Evolutionary conservation across 2,113 vertebrate species (phyloP).

Genomic region (Leptocoma aspasia): DNA sequence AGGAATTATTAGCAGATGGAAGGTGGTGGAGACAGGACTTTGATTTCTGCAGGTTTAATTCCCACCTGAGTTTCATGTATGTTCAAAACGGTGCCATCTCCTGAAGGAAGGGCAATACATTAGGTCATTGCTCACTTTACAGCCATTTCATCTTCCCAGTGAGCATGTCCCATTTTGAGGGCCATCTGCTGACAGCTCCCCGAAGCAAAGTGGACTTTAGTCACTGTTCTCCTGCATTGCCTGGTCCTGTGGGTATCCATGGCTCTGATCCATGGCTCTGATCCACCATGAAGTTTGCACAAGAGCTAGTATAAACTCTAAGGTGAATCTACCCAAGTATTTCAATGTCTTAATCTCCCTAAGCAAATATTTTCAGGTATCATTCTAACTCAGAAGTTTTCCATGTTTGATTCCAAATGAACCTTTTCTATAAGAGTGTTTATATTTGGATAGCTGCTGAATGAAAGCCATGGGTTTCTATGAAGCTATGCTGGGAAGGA

Average conservation of each 20-base stretch:
- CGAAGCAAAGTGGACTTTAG: not conserved
- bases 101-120: not conserved
- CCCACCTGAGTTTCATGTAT: not conserved
- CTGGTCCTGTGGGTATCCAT: not conserved
- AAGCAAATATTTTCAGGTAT: constrained; percentile 29
- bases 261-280: not conserved
- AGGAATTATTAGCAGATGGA: not conserved
- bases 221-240: not conserved
- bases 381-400: not conserved
- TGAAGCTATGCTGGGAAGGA: not conserved
- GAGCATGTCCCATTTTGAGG: not conserved
- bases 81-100: not conserved
- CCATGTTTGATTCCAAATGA: constrained; percentile 1
- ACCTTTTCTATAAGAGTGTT: not conserved
- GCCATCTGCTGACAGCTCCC: not conserved
- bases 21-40: not conserved
- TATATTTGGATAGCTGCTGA: not conserved
- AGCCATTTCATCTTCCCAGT: not conserved
- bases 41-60: not conserved
- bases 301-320: not conserved
- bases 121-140: not conserved
- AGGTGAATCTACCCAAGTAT: not conserved
- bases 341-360: not conserved
- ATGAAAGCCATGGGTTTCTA: not conserved
- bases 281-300: not conserved